A percentile compares a stretch with the other conserved stretches of the same genome.
phyloP scores from a whole-genome alignment of 2,797 vertebrate species.

The Myotis pilosus region DNA sequence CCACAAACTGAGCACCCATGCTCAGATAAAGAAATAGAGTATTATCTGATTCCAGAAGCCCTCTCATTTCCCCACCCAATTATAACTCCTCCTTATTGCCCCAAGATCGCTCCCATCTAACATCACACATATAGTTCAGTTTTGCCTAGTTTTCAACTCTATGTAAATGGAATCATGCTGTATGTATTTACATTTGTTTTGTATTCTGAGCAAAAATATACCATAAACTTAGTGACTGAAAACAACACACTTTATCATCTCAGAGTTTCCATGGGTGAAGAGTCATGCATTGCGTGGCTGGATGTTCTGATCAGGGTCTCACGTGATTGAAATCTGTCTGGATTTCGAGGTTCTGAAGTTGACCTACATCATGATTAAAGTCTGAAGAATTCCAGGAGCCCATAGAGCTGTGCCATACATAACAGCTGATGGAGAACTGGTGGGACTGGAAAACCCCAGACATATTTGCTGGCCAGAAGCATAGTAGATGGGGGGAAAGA shows the following conservation, averaged over 20 bases:
- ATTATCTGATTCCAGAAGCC: not conserved
- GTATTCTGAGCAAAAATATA: not conserved
- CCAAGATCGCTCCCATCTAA: not conserved
- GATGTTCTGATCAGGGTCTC: not conserved
- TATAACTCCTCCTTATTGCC: not conserved
- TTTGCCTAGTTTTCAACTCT: not conserved
- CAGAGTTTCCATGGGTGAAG: not conserved
- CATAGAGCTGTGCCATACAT: not conserved
- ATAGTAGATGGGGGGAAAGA: not conserved
- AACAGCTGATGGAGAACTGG: not conserved
- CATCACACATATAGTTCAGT: not conserved
- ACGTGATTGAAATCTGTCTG: not conserved
- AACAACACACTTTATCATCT: not conserved
- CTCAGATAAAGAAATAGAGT: not conserved
- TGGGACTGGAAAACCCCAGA: not conserved
- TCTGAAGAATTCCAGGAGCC: not conserved
- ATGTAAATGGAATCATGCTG: not conserved
- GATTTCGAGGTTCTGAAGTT: not conserved
- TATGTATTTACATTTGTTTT: not conserved
- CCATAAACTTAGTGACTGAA: not conserved
- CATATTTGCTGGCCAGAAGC: not conserved
- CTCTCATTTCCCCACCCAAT: not conserved
- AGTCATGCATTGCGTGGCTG: fast-evolving
- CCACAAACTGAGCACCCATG: not conserved
- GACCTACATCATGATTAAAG: not conserved